Evolutionary conservation across 1,140 invertebrate genomes (phyloP).

Genomic region (Aphis craccivora): DNA sequence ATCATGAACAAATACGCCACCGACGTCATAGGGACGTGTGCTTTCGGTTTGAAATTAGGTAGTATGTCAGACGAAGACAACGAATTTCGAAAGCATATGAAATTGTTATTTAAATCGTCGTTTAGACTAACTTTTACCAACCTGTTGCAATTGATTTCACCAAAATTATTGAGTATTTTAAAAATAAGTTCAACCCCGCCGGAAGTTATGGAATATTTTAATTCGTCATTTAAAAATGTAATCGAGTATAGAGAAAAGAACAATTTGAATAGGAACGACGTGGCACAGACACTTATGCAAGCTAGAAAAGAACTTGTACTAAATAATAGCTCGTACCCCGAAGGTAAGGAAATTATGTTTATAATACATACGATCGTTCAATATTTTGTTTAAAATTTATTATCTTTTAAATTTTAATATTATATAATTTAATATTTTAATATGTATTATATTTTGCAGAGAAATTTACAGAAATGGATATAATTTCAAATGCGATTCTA

Average conservation of each 20-base stretch:
- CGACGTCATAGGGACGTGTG: constrained; percentile 45
- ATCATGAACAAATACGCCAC: constrained; percentile 45
- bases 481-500: constrained; percentile 56
- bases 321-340: background rate
- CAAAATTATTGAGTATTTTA: background rate
- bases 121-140: background rate
- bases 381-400: no score
- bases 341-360: background rate
- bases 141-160: background rate
- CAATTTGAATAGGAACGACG: constrained; percentile 66
- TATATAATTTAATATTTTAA: background rate
- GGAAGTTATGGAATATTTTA: constrained; percentile 61
- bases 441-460: background rate
- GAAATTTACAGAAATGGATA: background rate
- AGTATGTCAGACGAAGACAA: constrained; percentile 60
- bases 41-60: constrained; percentile 39
- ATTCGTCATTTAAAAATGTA: constrained; percentile 61
- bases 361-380: no score
- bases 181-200: background rate
- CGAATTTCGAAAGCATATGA: constrained; percentile 65
- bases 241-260: constrained; percentile 65
- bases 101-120: constrained; percentile 59
- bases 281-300: constrained; percentile 67
- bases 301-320: constrained; percentile 58
- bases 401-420: no score